A percentile compares a stretch with the other conserved stretches of the same genome.
Conservation (phyloP, 2,113 vertebrate species). For the Marcusenius ussheri region DNA sequence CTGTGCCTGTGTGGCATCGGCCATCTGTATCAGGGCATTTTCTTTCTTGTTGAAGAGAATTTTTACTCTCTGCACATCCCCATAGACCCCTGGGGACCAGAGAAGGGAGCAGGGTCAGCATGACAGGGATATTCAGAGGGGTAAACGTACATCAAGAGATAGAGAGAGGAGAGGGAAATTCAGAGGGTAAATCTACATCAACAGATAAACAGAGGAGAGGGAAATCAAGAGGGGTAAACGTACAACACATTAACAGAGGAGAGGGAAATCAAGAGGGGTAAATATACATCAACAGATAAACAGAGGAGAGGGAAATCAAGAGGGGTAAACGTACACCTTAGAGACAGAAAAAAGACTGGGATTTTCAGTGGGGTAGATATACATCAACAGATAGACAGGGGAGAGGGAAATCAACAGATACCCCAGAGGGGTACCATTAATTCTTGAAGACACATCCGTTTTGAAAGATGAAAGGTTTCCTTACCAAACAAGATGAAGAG, state of each 20-base stretch:
- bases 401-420: too few relatives aligned
- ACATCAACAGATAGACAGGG: too few relatives aligned
- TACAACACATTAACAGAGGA: neutral
- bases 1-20: conserved; percentile 72
- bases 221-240: neutral
- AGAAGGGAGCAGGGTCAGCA: neutral
- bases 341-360: neutral
- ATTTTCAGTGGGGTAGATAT: neutral
- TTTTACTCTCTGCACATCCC: conserved; percentile 79
- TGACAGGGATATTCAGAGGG: neutral
- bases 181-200: neutral
- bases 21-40: conserved; percentile 80
- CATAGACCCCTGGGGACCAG: conserved; percentile 69
- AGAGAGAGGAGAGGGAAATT: neutral
- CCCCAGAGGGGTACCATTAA: neutral
- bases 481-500: conserved; percentile 86
- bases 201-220: neutral
- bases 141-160: neutral
- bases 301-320: too few relatives aligned
- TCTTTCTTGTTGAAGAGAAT: conserved; percentile 80
- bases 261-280: too few relatives aligned
- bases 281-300: too few relatives aligned
- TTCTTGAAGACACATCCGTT: neutral
- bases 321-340: neutral
- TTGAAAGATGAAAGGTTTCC: conserved; percentile 24